Evolutionary conservation across 2,888 invertebrate genomes (phyloP).

Genomic region (Nemotelus pantherinus): DNA sequence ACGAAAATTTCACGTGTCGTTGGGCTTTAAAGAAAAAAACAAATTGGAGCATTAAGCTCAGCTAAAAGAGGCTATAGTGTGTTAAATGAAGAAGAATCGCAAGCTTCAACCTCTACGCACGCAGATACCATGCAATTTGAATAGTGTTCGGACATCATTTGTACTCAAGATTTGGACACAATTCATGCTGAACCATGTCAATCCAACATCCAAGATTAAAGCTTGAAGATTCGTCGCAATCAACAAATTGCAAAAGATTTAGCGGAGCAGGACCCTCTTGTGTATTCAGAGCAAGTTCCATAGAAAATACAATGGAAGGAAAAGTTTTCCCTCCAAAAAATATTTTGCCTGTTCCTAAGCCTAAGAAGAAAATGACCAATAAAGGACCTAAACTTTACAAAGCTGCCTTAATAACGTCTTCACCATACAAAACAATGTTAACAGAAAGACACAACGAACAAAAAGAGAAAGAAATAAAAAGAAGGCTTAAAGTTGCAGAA

Average conservation of each 20-base stretch:
- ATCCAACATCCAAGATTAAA: no score
- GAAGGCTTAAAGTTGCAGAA: background rate
- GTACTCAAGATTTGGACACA: no score
- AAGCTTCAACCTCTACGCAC: no score
- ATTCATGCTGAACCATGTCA: no score
- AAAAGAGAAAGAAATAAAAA: slow-evolving; percentile 6
- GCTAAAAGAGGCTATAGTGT: no score
- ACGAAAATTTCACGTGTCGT: no score
- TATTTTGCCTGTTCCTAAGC: slow-evolving; percentile 7
- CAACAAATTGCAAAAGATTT: no score
- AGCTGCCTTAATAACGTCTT: background rate
- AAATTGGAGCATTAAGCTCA: no score
- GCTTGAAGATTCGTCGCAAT: no score
- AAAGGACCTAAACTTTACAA: background rate
- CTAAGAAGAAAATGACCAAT: background rate
- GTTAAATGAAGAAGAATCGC: background rate
- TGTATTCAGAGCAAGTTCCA: background rate
- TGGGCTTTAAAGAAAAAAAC: no score
- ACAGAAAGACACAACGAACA: background rate
- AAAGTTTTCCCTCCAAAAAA: background rate
- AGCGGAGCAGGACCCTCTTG: background rate
- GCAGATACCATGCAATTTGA: no score
- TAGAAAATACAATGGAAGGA: background rate
- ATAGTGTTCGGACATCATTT: no score
- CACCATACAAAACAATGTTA: background rate